phyloP scores from a whole-genome alignment of 1,140 invertebrate species.

The Bradysia coprophila region DNA sequence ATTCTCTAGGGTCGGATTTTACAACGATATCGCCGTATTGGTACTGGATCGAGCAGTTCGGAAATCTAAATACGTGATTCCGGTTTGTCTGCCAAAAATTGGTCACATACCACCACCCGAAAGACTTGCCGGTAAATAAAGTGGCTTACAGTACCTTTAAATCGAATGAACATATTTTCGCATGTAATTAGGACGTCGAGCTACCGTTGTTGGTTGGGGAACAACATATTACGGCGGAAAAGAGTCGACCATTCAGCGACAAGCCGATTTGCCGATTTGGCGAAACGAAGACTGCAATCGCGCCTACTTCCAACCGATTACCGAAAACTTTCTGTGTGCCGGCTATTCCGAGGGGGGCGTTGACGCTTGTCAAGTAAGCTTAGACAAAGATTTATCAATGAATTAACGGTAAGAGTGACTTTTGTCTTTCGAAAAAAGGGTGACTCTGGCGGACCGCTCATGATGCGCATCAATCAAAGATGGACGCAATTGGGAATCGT shows the following conservation, averaged over 20 bases:
- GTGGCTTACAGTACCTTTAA: background rate
- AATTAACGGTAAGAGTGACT: background rate
- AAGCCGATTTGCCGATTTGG: constrained; percentile 77
- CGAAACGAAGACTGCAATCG: constrained; percentile 76
- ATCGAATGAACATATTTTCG: background rate
- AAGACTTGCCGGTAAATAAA: constrained; percentile 11
- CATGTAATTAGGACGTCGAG: constrained; percentile 24
- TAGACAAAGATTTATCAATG: background rate
- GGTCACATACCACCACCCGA: constrained; percentile 18
- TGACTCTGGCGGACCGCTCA: constrained; percentile 56
- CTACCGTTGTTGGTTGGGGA: constrained; percentile 85
- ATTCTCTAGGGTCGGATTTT: constrained; percentile 70
- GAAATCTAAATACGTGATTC: constrained; percentile 67
- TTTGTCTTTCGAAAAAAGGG: constrained; percentile 11
- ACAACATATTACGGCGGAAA: constrained; percentile 70
- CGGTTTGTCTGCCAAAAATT: constrained; percentile 57
- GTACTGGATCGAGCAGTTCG: constrained; percentile 42
- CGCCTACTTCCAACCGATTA: constrained; percentile 84
- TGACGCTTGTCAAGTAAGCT: constrained; percentile 73
- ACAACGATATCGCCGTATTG: constrained; percentile 69
- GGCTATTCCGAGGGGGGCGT: constrained; percentile 78
- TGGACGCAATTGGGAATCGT: constrained; percentile 82
- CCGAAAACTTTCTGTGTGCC: constrained; percentile 76
- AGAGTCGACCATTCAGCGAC: constrained; percentile 63
- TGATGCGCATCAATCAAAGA: constrained; percentile 50